phyloP scores from a whole-genome alignment of 2,113 vertebrate genomes.

The Thalassoma bifasciatum region DNA sequence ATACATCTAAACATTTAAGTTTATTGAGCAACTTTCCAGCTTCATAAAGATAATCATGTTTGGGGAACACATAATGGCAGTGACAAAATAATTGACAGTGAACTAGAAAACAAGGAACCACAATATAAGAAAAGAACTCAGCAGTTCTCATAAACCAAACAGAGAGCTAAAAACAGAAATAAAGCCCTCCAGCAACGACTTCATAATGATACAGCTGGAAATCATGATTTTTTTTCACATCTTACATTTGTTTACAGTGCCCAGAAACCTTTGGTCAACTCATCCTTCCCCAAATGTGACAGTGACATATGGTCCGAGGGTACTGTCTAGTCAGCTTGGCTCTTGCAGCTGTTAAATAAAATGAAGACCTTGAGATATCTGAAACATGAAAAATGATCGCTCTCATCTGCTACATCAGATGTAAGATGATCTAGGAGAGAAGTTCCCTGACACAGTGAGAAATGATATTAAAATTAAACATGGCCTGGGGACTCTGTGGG shows the following conservation, averaged over 20 bases:
- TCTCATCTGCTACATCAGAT: conserved; percentile 27
- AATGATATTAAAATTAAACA: conserved; percentile 43
- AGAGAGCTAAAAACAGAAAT: neutral
- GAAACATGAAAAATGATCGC: conserved; percentile 55
- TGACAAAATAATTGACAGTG: neutral
- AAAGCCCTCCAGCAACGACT: neutral
- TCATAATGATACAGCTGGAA: neutral
- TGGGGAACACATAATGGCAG: too few relatives aligned
- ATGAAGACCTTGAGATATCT: conserved; percentile 52
- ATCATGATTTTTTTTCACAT: neutral
- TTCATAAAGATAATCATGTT: too few relatives aligned
- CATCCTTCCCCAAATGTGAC: conserved; percentile 1
- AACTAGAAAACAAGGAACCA: neutral
- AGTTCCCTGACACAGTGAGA: conserved; percentile 9
- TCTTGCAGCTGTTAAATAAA: conserved; percentile 54
- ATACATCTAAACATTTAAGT: too few relatives aligned
- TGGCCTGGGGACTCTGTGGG: neutral
- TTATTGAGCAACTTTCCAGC: too few relatives aligned
- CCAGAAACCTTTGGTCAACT: neutral
- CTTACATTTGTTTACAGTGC: conserved; percentile 7
- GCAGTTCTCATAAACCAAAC: neutral
- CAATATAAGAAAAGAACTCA: neutral
- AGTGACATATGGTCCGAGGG: neutral
- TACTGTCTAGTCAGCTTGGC: conserved; percentile 13
- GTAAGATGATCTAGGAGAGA: conserved; percentile 45